phyloP scores from a whole-genome alignment of 2,797 vertebrate genomes.

The Propithecus perrieri region DNA sequence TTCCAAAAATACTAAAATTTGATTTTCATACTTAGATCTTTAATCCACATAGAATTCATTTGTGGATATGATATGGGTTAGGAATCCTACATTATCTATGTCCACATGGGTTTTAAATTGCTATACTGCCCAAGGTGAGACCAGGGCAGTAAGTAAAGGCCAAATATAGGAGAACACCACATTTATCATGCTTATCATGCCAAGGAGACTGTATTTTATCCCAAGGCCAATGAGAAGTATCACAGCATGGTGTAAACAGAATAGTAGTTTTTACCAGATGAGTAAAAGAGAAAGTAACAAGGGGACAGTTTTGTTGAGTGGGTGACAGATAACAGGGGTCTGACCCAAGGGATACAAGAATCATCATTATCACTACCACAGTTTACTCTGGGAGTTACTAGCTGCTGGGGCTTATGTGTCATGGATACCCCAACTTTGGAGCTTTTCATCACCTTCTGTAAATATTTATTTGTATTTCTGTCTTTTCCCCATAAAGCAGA shows the following conservation, averaged over 20 bases:
- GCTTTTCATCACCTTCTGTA: background rate
- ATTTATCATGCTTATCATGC: background rate
- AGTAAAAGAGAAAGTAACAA: background rate
- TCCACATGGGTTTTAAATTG: background rate
- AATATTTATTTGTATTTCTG: background rate
- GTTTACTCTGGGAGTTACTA: too few relatives aligned
- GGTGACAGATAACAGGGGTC: background rate
- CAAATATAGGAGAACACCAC: background rate
- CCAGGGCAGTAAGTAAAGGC: background rate
- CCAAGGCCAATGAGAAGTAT: background rate
- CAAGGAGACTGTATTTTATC: background rate
- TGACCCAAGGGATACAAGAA: background rate
- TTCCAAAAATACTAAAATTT: background rate
- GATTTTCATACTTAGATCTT: background rate
- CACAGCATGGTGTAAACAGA: background rate
- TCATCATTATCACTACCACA: background rate
- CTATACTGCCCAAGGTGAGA: background rate
- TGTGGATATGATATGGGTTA: background rate
- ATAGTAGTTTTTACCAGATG: background rate
- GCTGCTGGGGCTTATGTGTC: too few relatives aligned
- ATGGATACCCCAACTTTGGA: background rate
- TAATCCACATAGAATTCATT: background rate
- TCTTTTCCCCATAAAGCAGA: background rate
- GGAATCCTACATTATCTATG: background rate
- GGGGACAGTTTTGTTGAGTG: background rate